Conservation (phyloP, 2,888 invertebrate genomes). For the Rhopalosiphum nymphaeae region DNA sequence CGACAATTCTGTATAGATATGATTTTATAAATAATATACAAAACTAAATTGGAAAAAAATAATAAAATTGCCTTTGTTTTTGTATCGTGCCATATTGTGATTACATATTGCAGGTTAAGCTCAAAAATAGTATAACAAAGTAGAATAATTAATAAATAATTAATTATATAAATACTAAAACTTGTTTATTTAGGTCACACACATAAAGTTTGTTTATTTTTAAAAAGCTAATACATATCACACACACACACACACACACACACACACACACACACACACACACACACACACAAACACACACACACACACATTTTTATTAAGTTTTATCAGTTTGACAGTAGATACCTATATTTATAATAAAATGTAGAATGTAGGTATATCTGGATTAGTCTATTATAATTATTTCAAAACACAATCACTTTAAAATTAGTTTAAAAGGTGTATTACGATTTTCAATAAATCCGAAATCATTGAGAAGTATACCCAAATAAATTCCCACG, state of each 20-base stretch:
- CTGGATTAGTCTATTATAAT: not conserved
- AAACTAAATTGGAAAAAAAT: not conserved
- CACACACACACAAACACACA: too few relatives aligned
- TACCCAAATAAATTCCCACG: constrained; percentile 42
- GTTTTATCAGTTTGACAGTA: not conserved
- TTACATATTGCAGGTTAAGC: not conserved
- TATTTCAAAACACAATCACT: not conserved
- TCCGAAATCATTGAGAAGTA: not conserved
- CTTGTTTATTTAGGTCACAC: not conserved
- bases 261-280: not conserved
- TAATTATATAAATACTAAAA: not conserved
- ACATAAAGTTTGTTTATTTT: not conserved
- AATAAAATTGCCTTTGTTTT: not conserved
- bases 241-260: not conserved
- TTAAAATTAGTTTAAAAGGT: not conserved
- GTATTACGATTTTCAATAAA: not conserved
- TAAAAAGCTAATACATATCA: not conserved
- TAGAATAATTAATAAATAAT: not conserved
- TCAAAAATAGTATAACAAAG: not conserved
- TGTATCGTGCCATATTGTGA: not conserved
- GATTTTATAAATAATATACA: not conserved
- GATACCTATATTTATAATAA: not conserved
- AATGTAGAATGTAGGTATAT: not conserved
- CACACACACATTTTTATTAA: too few relatives aligned
- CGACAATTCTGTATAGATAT: not conserved